Conservation (phyloP, 2,888 invertebrate genomes). For the Hyposoter dolosus region DNA sequence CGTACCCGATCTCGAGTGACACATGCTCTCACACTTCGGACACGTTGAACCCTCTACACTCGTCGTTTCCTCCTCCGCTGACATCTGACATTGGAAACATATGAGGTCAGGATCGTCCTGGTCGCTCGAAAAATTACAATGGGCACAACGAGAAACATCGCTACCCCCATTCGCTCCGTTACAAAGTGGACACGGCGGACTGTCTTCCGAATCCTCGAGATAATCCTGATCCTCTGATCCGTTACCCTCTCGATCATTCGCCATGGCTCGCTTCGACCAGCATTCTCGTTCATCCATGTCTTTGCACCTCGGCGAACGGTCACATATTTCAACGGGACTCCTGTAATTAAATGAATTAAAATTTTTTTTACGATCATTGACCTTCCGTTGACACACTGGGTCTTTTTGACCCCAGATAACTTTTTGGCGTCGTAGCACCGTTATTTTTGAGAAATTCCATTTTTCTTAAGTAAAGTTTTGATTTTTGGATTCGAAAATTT, state of each 20-base stretch:
- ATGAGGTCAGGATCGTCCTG: slow-evolving; percentile 80
- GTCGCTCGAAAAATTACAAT: slow-evolving; percentile 78
- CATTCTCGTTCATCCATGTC: slow-evolving; percentile 19
- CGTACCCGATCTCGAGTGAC: slow-evolving; percentile 63
- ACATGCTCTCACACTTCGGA: slow-evolving; percentile 76
- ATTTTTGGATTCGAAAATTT: not conserved
- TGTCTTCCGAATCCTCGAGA: slow-evolving; percentile 71
- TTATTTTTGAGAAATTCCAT: not conserved
- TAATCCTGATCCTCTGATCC: slow-evolving; percentile 46
- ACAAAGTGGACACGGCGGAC: slow-evolving; percentile 74
- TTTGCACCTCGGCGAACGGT: slow-evolving; percentile 38
- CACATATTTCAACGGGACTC: slow-evolving; percentile 21
- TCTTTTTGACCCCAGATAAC: not conserved
- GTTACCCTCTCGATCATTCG: slow-evolving; percentile 24
- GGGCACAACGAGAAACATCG: slow-evolving; percentile 70
- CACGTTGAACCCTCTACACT: slow-evolving; percentile 72
- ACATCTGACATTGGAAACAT: slow-evolving; percentile 82
- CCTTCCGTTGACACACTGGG: not conserved
- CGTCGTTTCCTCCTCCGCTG: slow-evolving; percentile 70
- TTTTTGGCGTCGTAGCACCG: not conserved
- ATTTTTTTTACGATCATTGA: not conserved
- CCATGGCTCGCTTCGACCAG: not conserved
- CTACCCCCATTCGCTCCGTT: slow-evolving; percentile 63
- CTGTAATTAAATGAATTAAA: slow-evolving; percentile 3
- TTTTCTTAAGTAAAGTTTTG: not conserved